Evolutionary conservation across 2,888 invertebrate genomes (phyloP), one percentile per base, ranked within the genome.

Genomic region (Julus scanicus): DNA sequence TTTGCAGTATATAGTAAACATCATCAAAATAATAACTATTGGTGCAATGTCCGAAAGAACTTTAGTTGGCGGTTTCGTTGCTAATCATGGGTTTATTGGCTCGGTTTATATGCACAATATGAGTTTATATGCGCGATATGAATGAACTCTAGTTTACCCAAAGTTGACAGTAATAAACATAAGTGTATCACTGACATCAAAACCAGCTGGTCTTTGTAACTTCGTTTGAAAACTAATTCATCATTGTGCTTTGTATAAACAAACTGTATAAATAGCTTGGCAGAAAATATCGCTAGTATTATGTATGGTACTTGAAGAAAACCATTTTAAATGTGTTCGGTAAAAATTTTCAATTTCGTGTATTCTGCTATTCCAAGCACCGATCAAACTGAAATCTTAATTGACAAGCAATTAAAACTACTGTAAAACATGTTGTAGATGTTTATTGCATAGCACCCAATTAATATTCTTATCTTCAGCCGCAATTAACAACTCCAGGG

Each of bases 241-340:
- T 80, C 80, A 80, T 37, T 80, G 80, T 80, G 80, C 37, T 15
- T 80, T 37, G 37, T 37, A 80, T 80, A 80, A 80, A 80, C 80
- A 80, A 63, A 80, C 15, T 80, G 5, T 80, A 80, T 80, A 80
- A 80, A 80, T 37, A 80, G 80, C 37, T 8, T 80, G 37, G 15
- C 29, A 15, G 80, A 80, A 80, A 80, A 11, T 80, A 37, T 80
- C 37, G 15, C 15, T 15, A 2, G 15, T 37, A 80, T 37, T 8
- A 17, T 48, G 48, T 48, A 29, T 29, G 29, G 29, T 29, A 29
- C 29, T 29, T 29, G 1, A 29, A 29, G 29, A 29, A 29, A 29
- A 29, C 29, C 29, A 53, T 53, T 17, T 53, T 29, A 80, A 37
- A 80, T 37, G 29, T 37, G 80, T 15, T 37, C 37, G 39, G 80